These are phyloP conservation scores for Chromis chromis DNA, from an alignment of 2,797 vertebrate species.

Conservation along the genomic window DNA sequence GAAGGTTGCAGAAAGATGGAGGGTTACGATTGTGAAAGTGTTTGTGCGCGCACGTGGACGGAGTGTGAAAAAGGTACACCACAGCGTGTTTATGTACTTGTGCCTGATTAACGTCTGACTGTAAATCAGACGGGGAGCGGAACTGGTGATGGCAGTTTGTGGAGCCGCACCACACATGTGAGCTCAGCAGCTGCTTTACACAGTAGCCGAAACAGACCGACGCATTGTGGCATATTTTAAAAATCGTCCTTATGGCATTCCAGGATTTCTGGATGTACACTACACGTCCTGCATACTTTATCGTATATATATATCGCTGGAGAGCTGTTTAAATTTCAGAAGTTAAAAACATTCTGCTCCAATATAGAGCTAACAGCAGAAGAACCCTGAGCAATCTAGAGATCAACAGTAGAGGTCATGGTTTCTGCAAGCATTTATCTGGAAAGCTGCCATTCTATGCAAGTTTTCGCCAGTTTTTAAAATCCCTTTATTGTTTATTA, in stretches of 20 bases:
- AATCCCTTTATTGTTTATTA: too few relatives aligned
- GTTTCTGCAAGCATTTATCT: background rate
- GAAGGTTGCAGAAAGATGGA: slow-evolving; percentile 1
- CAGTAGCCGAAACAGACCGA: slow-evolving; percentile 48
- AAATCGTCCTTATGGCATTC: background rate
- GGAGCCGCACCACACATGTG: slow-evolving; percentile 58
- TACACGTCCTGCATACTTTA: background rate
- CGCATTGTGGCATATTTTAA: background rate
- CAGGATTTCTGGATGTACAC: background rate
- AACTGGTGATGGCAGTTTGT: slow-evolving; percentile 66
- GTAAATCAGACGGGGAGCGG: slow-evolving; percentile 79
- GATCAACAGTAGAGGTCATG: background rate
- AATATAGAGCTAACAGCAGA: too few relatives aligned
- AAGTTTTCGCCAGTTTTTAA: background rate
- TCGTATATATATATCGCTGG: too few relatives aligned
- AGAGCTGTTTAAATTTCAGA: background rate
- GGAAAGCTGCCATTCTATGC: background rate
- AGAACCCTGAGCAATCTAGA: too few relatives aligned
- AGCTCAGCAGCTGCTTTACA: slow-evolving; percentile 65
- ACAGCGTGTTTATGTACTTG: slow-evolving; percentile 51
- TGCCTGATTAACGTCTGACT: slow-evolving; percentile 76
- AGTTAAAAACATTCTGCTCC: background rate
- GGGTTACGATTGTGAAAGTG: slow-evolving; percentile 45
- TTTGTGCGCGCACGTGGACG: slow-evolving; percentile 29
- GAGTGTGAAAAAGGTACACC: slow-evolving; percentile 46